Evolutionary conservation across 2,113 vertebrate species (phyloP).

Genomic region (Varanus salvator): DNA sequence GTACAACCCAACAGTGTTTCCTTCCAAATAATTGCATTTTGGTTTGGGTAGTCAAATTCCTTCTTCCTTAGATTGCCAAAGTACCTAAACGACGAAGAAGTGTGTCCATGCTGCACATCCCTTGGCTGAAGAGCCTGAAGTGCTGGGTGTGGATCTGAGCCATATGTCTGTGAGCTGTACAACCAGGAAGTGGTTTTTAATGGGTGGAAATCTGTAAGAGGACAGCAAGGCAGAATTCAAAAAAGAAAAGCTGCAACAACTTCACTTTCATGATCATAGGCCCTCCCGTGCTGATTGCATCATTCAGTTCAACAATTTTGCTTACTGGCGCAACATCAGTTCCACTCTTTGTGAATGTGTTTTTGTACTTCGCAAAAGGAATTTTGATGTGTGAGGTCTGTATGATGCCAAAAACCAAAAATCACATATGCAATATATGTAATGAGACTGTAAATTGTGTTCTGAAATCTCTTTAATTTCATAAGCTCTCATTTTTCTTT

Average conservation of each 20-base stretch:
- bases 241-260: slow-evolving; percentile 7
- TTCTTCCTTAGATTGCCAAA: not conserved
- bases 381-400: slow-evolving; percentile 34
- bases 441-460: slow-evolving; percentile 37
- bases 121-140: not conserved
- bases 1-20: not conserved
- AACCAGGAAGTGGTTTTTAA: not conserved
- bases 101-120: not conserved
- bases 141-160: not conserved
- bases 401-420: slow-evolving; percentile 59
- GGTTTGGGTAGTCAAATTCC: not conserved
- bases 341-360: slow-evolving; percentile 42
- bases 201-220: not conserved
- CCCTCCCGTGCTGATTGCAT: slow-evolving; percentile 1
- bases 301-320: not conserved
- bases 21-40: not conserved
- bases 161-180: not conserved
- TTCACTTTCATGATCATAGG: slow-evolving; percentile 32
- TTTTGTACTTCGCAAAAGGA: slow-evolving; percentile 49
- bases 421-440: slow-evolving; percentile 47
- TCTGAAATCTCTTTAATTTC: slow-evolving; percentile 42
- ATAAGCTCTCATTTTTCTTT: not conserved
- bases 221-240: not conserved
- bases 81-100: not conserved
- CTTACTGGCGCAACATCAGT: slow-evolving; percentile 23